A percentile compares a stretch with the other conserved stretches of the same genome.
Conservation (phyloP, 2,888 invertebrate genomes). For the Sepioteuthis lessoniana region DNA sequence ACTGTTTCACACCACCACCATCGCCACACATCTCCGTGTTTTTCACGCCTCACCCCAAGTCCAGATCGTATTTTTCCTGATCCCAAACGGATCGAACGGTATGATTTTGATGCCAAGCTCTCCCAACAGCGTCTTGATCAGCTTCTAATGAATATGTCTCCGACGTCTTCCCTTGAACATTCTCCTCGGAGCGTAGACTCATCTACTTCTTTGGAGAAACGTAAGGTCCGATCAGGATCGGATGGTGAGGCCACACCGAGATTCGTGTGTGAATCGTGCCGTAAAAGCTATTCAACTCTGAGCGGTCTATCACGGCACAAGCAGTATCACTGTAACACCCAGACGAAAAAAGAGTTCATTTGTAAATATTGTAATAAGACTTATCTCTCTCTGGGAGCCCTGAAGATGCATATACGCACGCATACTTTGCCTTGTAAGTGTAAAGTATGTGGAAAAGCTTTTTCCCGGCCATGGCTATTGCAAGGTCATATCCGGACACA, state of each 20-base stretch:
- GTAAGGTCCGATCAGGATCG: background rate
- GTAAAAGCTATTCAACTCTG: constrained; percentile 94
- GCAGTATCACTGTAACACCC: constrained; percentile 88
- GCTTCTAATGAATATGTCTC: constrained; percentile 39
- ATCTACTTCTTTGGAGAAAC: background rate
- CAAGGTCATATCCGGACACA: constrained; percentile 98
- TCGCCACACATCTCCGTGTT: background rate
- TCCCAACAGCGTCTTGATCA: constrained; percentile 52
- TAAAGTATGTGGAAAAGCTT: constrained; percentile 95
- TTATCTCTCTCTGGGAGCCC: constrained; percentile 93
- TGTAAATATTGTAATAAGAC: constrained; percentile 97
- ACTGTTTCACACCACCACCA: background rate
- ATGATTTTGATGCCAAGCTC: constrained; percentile 42
- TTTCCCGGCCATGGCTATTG: constrained; percentile 96
- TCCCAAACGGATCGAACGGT: constrained; percentile 34
- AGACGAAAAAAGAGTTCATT: constrained; percentile 89
- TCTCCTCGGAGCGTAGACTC: background rate
- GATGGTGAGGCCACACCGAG: constrained; percentile 74
- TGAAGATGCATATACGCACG: constrained; percentile 99
- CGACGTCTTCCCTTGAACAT: background rate
- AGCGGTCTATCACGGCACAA: constrained; percentile 94
- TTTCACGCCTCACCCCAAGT: background rate
- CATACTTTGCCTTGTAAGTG: constrained; percentile 98
- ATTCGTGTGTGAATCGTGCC: constrained; percentile 92
- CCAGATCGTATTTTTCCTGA: constrained; percentile 40